Conservation (phyloP, 1,140 invertebrate genomes). For the Procambarus virginalis region DNA sequence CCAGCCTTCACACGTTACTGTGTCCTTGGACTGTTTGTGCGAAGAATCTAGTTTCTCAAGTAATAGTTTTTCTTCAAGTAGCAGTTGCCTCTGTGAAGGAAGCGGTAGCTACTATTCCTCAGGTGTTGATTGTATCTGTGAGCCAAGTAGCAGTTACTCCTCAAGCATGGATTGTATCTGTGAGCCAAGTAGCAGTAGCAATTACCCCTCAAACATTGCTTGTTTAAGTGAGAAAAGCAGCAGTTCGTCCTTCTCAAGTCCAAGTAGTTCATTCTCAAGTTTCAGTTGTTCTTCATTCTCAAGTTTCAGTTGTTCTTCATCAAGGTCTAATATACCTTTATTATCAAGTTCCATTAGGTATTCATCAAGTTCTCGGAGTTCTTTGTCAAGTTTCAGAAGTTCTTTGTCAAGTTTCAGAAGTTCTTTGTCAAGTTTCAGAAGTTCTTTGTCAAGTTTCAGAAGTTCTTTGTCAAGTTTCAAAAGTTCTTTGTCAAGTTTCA, state of each 20-base stretch:
- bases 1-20: not conserved
- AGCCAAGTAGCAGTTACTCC: too few relatives aligned
- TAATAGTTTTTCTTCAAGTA: not conserved
- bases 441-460: too few relatives aligned
- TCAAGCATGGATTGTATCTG: too few relatives aligned
- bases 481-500: not conserved
- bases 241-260: slow-evolving; percentile 1
- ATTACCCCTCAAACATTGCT: too few relatives aligned
- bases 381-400: not conserved
- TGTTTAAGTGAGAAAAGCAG: too few relatives aligned
- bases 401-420: too few relatives aligned
- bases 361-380: not conserved
- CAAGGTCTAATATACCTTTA: too few relatives aligned
- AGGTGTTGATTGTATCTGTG: too few relatives aligned
- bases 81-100: slow-evolving; percentile 26
- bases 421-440: not conserved
- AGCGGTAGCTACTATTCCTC: not conserved
- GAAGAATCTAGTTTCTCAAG: not conserved
- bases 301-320: not conserved
- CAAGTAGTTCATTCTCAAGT: slow-evolving; percentile 13
- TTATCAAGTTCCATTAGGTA: too few relatives aligned
- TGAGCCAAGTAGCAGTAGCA: too few relatives aligned
- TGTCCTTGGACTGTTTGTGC: slow-evolving; percentile 32
- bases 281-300: not conserved
- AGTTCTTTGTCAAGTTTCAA: not conserved